A percentile compares a stretch with the other conserved stretches of the same genome.
Conservation (phyloP, 2,113 vertebrate genomes). For the Dryoscopus gambensis region DNA sequence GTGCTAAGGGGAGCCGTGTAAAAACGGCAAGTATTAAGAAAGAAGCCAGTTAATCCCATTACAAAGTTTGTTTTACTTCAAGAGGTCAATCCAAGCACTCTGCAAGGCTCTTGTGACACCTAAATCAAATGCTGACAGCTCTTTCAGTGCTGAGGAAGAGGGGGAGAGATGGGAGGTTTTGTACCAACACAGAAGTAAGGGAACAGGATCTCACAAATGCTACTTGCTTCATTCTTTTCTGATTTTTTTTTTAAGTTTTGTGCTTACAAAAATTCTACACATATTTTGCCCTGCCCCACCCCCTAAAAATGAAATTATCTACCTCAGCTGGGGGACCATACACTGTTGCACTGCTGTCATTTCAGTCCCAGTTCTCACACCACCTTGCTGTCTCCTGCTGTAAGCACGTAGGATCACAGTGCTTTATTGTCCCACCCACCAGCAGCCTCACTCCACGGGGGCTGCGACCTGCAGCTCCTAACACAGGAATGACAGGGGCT, state of each 20-base stretch:
- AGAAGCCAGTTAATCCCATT: constrained; percentile 40
- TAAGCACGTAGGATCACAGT: neutral
- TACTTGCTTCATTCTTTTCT: neutral
- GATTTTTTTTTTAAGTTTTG: neutral
- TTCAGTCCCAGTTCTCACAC: neutral
- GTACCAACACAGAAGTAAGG: neutral
- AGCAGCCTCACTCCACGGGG: neutral
- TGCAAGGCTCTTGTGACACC: neutral
- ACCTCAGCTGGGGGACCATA: neutral
- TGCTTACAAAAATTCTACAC: neutral
- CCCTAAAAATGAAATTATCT: neutral
- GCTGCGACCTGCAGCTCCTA: neutral
- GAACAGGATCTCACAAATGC: neutral
- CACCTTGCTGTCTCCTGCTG: neutral
- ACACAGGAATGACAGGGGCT: neutral
- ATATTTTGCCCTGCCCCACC: neutral
- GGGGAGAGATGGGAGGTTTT: neutral
- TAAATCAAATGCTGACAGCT: constrained; percentile 16
- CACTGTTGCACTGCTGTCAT: neutral
- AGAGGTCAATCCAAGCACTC: neutral
- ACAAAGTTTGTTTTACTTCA: constrained; percentile 48
- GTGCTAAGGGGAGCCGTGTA: neutral
- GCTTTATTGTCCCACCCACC: neutral
- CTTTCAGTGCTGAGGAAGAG: neutral
- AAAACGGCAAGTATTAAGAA: neutral